Evolutionary conservation across 2,888 invertebrate genomes (phyloP).

Genomic region (Meandrusa payeni): DNA sequence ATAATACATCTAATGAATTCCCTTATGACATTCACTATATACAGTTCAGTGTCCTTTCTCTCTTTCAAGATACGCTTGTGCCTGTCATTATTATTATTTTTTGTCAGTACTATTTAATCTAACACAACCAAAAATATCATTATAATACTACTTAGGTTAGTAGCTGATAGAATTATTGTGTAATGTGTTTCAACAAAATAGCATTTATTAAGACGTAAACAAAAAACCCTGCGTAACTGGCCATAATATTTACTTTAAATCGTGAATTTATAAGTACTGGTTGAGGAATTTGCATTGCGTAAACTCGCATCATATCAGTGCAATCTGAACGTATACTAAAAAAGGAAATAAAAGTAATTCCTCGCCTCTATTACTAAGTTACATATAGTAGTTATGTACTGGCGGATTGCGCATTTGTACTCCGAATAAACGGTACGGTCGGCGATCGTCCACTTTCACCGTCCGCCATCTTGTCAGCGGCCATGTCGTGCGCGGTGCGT

Average conservation of each 20-base stretch:
- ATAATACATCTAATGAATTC: too few species aligned
- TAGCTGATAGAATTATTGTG: too few species aligned
- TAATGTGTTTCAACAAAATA: not conserved
- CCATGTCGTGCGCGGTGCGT: conserved; percentile 53
- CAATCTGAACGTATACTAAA: conserved; percentile 16
- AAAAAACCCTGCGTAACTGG: not conserved
- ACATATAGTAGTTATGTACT: conserved; percentile 19
- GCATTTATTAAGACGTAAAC: not conserved
- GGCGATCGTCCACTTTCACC: conserved; percentile 71
- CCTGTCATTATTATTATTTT: too few species aligned
- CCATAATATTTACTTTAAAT: conserved; percentile 1
- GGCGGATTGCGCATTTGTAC: conserved; percentile 34
- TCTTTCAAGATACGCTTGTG: too few species aligned
- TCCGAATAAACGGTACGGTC: conserved; percentile 42
- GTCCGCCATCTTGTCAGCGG: conserved; percentile 67
- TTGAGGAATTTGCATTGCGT: conserved; percentile 13
- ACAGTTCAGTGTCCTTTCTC: too few species aligned
- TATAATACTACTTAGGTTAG: too few species aligned
- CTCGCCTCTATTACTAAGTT: conserved; percentile 10
- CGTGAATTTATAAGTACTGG: not conserved
- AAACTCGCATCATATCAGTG: conserved; percentile 13
- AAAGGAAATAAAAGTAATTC: conserved; percentile 23
- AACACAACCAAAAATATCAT: too few species aligned
- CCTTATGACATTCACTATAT: too few species aligned
- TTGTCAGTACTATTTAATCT: too few species aligned